Conservation (phyloP, 2,888 invertebrate species). For the Drosophila neonasuta region DNA sequence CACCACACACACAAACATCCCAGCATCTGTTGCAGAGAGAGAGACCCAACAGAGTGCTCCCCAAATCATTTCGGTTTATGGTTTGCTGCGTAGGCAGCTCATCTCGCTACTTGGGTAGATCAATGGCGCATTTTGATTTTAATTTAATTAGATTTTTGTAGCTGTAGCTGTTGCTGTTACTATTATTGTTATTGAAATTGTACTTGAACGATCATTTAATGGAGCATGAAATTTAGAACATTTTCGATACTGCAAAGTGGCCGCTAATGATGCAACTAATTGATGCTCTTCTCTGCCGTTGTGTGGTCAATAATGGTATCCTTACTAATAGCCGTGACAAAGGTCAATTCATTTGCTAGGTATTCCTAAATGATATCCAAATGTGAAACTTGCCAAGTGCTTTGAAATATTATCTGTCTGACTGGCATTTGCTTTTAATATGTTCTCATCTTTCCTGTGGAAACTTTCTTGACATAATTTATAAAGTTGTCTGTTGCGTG, state of each 20-base stretch:
- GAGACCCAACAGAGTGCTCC: constrained; percentile 31
- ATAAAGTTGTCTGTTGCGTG: constrained; percentile 73
- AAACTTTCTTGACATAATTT: constrained; percentile 67
- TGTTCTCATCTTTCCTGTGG: constrained; percentile 29
- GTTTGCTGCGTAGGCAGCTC: constrained; percentile 67
- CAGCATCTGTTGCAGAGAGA: constrained; percentile 5
- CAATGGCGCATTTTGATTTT: constrained; percentile 52
- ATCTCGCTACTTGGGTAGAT: constrained; percentile 66
- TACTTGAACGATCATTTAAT: constrained; percentile 62
- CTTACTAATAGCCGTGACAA: constrained; percentile 67
- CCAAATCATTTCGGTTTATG: constrained; percentile 20
- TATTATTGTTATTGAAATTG: constrained; percentile 42
- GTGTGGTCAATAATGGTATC: constrained; percentile 66
- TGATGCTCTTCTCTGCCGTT: constrained; percentile 26
- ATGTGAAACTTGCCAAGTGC: background rate
- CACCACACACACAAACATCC: background rate
- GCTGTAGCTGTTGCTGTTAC: background rate
- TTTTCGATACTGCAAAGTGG: constrained; percentile 53
- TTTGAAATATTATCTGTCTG: constrained; percentile 7
- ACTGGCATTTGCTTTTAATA: constrained; percentile 15
- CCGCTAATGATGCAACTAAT: constrained; percentile 69
- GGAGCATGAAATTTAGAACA: constrained; percentile 71
- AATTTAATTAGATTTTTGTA: constrained; percentile 71
- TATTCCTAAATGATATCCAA: background rate
- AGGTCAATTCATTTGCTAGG: constrained; percentile 36